phyloP scores from a whole-genome alignment of 2,888 invertebrate genomes.

The Melitaea athalia region DNA sequence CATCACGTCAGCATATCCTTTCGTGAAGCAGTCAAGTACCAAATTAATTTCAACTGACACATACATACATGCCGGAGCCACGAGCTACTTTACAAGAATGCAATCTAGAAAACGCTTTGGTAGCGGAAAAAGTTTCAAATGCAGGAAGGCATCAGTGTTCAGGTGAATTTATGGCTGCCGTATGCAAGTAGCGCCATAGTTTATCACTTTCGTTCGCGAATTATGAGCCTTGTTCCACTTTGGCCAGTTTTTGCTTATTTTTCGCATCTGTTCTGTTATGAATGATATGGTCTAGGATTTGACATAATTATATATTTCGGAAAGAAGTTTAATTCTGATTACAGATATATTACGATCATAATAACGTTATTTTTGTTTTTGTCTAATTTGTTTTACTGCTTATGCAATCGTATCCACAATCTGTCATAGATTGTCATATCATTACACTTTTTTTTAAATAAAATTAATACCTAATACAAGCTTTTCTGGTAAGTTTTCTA shows the following conservation, averaged over 20 bases:
- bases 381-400: no score
- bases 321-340: no score
- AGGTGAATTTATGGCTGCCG: slow-evolving; percentile 47
- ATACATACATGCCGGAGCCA: slow-evolving; percentile 21
- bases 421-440: no score
- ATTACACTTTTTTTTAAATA: no score
- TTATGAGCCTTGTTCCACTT: slow-evolving; percentile 39
- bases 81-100: slow-evolving; percentile 35
- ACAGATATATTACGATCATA: no score
- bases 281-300: background rate
- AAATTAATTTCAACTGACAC: slow-evolving; percentile 20
- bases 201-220: slow-evolving; percentile 46
- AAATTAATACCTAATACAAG: no score
- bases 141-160: slow-evolving; percentile 43
- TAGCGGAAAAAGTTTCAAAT: slow-evolving; percentile 43
- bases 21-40: slow-evolving; percentile 7
- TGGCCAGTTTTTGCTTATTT: slow-evolving; percentile 20
- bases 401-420: no score
- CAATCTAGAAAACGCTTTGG: slow-evolving; percentile 43
- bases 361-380: no score
- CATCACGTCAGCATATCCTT: slow-evolving; percentile 2
- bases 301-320: no score
- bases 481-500: no score
- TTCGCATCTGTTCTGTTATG: background rate
- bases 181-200: slow-evolving; percentile 42